Evolutionary conservation across 53 echinoderm and acorn worm species (phyloP).

Genomic region (Paracentrotus lividus): DNA sequence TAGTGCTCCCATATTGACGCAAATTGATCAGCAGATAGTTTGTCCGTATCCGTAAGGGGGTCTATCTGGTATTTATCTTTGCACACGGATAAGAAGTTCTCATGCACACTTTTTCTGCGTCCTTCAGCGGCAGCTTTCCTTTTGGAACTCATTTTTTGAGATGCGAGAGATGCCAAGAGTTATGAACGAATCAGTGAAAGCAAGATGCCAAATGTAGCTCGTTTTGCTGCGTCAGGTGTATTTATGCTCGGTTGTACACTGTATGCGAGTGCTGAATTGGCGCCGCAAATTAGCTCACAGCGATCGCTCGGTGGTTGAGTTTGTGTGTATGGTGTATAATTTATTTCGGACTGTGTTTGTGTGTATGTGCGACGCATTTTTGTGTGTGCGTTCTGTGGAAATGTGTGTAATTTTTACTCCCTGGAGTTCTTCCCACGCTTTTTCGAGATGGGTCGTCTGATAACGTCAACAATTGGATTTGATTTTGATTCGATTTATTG

Average conservation of each 20-base stretch:
- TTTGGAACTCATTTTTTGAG: neutral
- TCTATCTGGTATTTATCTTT: slow-evolving; percentile 47
- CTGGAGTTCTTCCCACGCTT: neutral
- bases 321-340: neutral
- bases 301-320: neutral
- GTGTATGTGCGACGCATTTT: neutral
- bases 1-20: slow-evolving; percentile 93
- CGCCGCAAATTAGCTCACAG: neutral
- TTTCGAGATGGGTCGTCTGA: neutral
- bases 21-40: slow-evolving; percentile 89
- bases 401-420: neutral
- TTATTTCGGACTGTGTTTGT: neutral
- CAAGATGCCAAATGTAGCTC: neutral
- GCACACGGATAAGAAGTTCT: slow-evolving; percentile 86
- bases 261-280: neutral
- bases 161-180: neutral
- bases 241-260: neutral
- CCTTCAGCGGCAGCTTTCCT: slow-evolving; percentile 5
- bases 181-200: slow-evolving; percentile 2
- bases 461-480: neutral
- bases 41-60: slow-evolving; percentile 26
- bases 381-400: neutral
- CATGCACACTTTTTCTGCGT: slow-evolving; percentile 84
- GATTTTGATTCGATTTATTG: too few relatives aligned
- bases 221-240: neutral